phyloP scores from a whole-genome alignment of 2,797 vertebrate genomes.

The Paedocypris micromegethes region DNA sequence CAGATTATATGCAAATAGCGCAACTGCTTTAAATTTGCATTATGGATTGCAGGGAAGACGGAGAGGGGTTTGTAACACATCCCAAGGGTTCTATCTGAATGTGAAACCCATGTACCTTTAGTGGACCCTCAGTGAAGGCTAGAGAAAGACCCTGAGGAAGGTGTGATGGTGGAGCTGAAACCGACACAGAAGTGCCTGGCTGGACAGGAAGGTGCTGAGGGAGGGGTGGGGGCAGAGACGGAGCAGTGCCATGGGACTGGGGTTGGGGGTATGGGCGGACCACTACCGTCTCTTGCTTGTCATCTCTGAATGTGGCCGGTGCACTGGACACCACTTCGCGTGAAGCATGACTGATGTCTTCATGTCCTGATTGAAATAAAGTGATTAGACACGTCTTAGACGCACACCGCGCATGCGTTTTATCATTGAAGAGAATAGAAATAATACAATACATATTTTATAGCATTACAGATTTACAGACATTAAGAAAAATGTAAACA shows the following conservation, averaged over 20 bases:
- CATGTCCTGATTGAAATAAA: constrained; percentile 58
- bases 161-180: constrained; percentile 80
- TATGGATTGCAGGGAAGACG: background rate
- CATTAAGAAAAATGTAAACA: too few relatives aligned
- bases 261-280: constrained; percentile 93
- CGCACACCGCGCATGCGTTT: too few relatives aligned
- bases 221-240: constrained; percentile 65
- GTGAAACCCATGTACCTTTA: constrained; percentile 76
- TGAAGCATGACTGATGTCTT: constrained; percentile 75
- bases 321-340: constrained; percentile 55
- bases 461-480: too few relatives aligned
- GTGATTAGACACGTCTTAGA: background rate
- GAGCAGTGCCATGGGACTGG: constrained; percentile 56
- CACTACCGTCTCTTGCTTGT: constrained; percentile 95
- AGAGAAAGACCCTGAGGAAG: constrained; percentile 83
- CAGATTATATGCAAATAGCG: background rate
- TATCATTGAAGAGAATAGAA: too few relatives aligned
- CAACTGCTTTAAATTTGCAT: background rate
- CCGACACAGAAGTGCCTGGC: constrained; percentile 76
- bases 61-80: background rate
- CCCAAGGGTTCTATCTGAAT: background rate
- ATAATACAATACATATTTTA: too few relatives aligned
- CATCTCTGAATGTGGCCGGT: constrained; percentile 76
- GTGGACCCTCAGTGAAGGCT: constrained; percentile 84
- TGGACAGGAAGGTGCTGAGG: constrained; percentile 79